phyloP scores from a whole-genome alignment of 2,888 invertebrate species.

The Sphaerophoria taeniata region DNA sequence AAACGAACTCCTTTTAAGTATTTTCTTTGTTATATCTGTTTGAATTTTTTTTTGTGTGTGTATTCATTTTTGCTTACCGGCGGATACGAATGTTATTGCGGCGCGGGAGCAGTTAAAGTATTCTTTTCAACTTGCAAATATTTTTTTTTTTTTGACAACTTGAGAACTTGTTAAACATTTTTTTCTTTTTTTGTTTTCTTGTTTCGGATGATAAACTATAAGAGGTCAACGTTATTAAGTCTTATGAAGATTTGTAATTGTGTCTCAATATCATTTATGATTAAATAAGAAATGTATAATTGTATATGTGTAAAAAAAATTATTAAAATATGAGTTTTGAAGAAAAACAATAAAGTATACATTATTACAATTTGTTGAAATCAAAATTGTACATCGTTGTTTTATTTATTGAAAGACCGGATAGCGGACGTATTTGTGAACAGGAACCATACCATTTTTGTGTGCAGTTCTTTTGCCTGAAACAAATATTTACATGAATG shows the following conservation, averaged over 20 bases:
- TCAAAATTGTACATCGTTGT: slow-evolving; percentile 7
- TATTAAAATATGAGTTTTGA: slow-evolving; percentile 62
- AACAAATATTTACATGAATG: too few relatives aligned
- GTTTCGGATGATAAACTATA: slow-evolving; percentile 33
- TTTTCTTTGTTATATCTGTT: slow-evolving; percentile 61
- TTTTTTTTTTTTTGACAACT: slow-evolving; percentile 24
- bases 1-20: slow-evolving; percentile 47
- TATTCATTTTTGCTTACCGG: slow-evolving; percentile 64
- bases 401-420: neutral
- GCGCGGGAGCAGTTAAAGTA: slow-evolving; percentile 61
- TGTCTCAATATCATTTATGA: slow-evolving; percentile 68
- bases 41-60: slow-evolving; percentile 50
- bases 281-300: slow-evolving; percentile 64
- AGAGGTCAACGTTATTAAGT: slow-evolving; percentile 49
- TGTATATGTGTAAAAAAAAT: slow-evolving; percentile 65
- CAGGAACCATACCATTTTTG: too few relatives aligned
- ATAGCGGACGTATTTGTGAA: too few relatives aligned
- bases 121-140: slow-evolving; percentile 66
- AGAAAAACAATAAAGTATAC: slow-evolving; percentile 69
- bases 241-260: slow-evolving; percentile 66
- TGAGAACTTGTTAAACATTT: slow-evolving; percentile 56
- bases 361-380: slow-evolving; percentile 70
- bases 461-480: too few relatives aligned
- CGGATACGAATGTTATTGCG: slow-evolving; percentile 56
- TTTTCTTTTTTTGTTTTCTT: slow-evolving; percentile 1